Evolutionary conservation across 2,113 vertebrate species (phyloP).

Genomic region (Campylomormyrus tamandua): DNA sequence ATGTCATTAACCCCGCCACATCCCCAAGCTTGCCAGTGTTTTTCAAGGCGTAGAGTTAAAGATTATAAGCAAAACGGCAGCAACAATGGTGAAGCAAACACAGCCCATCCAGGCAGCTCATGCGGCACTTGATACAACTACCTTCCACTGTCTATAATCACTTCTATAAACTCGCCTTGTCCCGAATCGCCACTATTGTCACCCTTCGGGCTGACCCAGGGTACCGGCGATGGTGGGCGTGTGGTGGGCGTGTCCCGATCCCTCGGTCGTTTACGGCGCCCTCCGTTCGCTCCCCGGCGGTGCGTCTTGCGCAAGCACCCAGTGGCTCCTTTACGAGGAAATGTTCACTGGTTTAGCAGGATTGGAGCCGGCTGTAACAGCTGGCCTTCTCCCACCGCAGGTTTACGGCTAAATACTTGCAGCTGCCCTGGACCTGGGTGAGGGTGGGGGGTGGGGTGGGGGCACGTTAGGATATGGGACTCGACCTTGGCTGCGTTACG

Average conservation of each 20-base stretch:
- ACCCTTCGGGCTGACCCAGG: background rate
- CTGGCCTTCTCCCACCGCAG: background rate
- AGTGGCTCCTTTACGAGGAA: slow-evolving; percentile 10
- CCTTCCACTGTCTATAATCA: background rate
- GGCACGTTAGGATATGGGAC: background rate
- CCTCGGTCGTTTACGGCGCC: background rate
- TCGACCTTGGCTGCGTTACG: background rate
- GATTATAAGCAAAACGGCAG: background rate
- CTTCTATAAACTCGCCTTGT: background rate
- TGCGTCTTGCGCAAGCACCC: slow-evolving; percentile 1
- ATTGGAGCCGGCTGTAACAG: background rate
- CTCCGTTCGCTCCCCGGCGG: background rate
- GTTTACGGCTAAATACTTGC: slow-evolving; percentile 28
- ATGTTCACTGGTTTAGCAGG: slow-evolving; percentile 4
- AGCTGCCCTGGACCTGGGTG: slow-evolving; percentile 26
- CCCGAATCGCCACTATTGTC: background rate
- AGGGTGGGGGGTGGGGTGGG: background rate
- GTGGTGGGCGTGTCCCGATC: background rate
- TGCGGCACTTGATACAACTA: background rate
- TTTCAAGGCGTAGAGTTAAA: background rate
- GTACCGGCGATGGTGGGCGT: background rate
- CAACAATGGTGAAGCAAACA: background rate
- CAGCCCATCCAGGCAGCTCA: background rate
- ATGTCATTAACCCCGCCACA: background rate
- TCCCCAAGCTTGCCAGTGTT: background rate